Conservation (phyloP, 2,888 invertebrate species). For the Octonoba sinensis region DNA sequence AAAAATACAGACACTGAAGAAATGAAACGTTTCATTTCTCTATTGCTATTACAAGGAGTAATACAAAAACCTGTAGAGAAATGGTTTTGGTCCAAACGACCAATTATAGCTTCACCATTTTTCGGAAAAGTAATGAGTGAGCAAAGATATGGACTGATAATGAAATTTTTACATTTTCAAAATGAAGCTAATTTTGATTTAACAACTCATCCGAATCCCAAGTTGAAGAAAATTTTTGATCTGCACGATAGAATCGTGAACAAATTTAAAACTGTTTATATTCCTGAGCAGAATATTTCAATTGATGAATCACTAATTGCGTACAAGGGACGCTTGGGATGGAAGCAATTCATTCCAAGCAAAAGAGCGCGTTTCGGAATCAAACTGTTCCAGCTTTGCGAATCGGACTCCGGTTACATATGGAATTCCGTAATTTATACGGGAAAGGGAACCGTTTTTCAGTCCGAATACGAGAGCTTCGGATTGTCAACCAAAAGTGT, state of each 20-base stretch:
- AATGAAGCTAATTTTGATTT: slow-evolving; percentile 8
- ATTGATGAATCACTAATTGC: slow-evolving; percentile 64
- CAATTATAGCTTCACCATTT: neutral
- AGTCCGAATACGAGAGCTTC: slow-evolving; percentile 13
- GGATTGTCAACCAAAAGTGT: slow-evolving; percentile 12
- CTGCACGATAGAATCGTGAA: slow-evolving; percentile 11
- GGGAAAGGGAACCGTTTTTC: slow-evolving; percentile 12
- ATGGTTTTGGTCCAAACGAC: slow-evolving; percentile 14
- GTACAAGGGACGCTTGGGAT: slow-evolving; percentile 53
- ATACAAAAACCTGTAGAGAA: slow-evolving; percentile 27
- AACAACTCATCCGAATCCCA: slow-evolving; percentile 7
- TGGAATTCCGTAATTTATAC: slow-evolving; percentile 34
- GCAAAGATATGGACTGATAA: slow-evolving; percentile 6
- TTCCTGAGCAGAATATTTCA: slow-evolving; percentile 44
- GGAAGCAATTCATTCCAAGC: slow-evolving; percentile 64
- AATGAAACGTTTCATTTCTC: slow-evolving; percentile 12
- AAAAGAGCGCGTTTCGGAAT: slow-evolving; percentile 65
- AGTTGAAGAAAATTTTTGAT: slow-evolving; percentile 45
- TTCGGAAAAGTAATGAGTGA: slow-evolving; percentile 11
- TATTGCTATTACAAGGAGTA: slow-evolving; percentile 17
- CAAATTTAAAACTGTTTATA: slow-evolving; percentile 31
- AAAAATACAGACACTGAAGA: neutral
- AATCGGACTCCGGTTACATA: slow-evolving; percentile 46
- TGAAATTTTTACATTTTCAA: slow-evolving; percentile 35
- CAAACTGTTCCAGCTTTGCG: slow-evolving; percentile 45